These are phyloP conservation scores for Diogma glabrata DNA, from an alignment of 2,888 invertebrate genomes.

Conservation along the genomic window DNA sequence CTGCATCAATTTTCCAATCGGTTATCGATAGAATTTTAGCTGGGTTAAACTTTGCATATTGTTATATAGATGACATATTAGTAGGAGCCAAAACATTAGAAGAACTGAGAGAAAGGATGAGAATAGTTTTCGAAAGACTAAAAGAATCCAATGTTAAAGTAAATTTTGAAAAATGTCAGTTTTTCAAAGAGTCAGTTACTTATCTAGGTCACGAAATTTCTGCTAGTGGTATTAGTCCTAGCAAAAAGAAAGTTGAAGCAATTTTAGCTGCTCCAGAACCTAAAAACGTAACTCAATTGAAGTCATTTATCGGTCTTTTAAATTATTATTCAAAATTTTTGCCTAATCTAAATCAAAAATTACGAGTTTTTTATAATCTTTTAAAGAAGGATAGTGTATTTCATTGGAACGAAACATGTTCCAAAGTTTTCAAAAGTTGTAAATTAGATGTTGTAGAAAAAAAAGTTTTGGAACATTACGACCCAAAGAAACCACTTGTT, in stretches of 20 bases:
- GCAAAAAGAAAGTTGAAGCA: slow-evolving; percentile 1
- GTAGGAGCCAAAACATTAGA: not conserved
- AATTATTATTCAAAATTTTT: not conserved
- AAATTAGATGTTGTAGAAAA: not conserved
- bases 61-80: slow-evolving; percentile 3
- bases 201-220: too few species aligned
- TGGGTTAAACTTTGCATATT: not conserved
- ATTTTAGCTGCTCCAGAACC: slow-evolving; percentile 4
- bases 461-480: not conserved
- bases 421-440: not conserved
- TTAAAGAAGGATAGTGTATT: not conserved
- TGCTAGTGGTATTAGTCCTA: not conserved
- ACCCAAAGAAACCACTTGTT: too few species aligned
- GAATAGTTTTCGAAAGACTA: not conserved
- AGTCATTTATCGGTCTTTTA: not conserved
- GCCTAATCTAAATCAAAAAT: not conserved
- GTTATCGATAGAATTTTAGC: not conserved
- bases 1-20: not conserved
- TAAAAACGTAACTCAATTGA: not conserved
- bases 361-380: not conserved
- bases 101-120: not conserved
- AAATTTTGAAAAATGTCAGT: slow-evolving; percentile 2
- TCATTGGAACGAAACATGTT: not conserved
- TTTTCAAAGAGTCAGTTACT: too few species aligned
- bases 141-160: not conserved